phyloP scores from a whole-genome alignment of 2,888 invertebrate genomes.

The Drosophila kokeensis region DNA sequence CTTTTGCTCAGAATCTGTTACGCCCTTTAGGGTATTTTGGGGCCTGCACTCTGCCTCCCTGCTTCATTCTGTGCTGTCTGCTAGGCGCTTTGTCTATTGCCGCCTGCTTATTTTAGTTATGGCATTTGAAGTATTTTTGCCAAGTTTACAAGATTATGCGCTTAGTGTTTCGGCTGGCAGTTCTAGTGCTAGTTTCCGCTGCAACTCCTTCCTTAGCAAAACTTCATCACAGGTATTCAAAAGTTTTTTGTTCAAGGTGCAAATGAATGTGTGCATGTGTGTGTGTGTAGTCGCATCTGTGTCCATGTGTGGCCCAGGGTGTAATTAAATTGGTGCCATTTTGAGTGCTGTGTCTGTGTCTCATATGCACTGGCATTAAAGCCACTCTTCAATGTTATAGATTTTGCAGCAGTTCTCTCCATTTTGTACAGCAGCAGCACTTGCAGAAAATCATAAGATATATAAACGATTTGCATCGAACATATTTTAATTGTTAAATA shows the following conservation, averaged over 20 bases:
- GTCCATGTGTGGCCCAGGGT: conserved; percentile 41
- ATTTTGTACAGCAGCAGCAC: too few relatives aligned
- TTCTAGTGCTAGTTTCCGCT: conserved; percentile 22
- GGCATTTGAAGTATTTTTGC: conserved; percentile 75
- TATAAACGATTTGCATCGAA: neutral
- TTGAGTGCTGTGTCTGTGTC: conserved; percentile 27
- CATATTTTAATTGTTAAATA: neutral
- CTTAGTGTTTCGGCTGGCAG: conserved; percentile 63
- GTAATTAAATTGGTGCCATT: conserved; percentile 66
- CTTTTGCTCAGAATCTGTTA: conserved; percentile 63
- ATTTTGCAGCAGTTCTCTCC: conserved; percentile 2
- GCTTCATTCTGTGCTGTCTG: conserved; percentile 1
- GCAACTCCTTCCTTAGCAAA: conserved; percentile 20
- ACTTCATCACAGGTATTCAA: conserved; percentile 56
- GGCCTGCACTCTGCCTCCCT: neutral
- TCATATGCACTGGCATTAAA: conserved; percentile 29
- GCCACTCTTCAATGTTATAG: conserved; percentile 25
- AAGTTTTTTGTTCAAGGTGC: conserved; percentile 67
- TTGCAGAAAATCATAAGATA: neutral
- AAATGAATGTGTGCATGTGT: conserved; percentile 34
- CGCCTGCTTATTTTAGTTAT: conserved; percentile 77
- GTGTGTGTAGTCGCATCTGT: conserved; percentile 16
- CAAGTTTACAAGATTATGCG: conserved; percentile 80
- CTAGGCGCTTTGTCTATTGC: conserved; percentile 53
- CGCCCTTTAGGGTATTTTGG: conserved; percentile 58